Evolutionary conservation across 1,140 invertebrate species (phyloP), one percentile per base, ranked within the genome.

Genomic region (Halyomorpha halys): DNA sequence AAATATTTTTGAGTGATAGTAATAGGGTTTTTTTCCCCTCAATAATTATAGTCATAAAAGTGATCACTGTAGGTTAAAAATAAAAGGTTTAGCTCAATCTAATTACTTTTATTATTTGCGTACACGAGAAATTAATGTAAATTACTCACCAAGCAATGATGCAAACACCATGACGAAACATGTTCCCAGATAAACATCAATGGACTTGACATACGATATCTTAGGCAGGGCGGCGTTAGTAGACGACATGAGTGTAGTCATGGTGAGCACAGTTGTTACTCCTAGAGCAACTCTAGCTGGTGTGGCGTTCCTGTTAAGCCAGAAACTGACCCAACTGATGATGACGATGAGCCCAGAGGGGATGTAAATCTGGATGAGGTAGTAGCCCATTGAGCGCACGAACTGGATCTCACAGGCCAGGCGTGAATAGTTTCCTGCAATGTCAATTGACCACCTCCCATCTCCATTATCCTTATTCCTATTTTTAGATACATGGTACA

Each of bases 361-460:
- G 79, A 98, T 96, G 82, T 98, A 98, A 77, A 98, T 98, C 81
- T 98, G 96, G 80, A 98, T 98, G 72, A 98, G 82, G 82, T 98
- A 98, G 83, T 98, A 98, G 72, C 95, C 95, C 89, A 98, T 94
- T 72, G 92, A 96, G 68, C 95, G 86, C 66, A 94, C 92, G 79
- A 98, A 95, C 78, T 96, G 92, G 76, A 98, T 95, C 81, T 97
- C 91, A 79, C 92, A 95, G 66, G 93, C 91, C 82, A 98, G 80
- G 73, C 95, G 85, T 71, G 94, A 97, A 79, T 98, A 98, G 80
- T 98, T 97, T 81, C 95, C 94, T 97, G 80, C 71, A 77, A 78
- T 53, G 13, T 47, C n/a, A 47, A 23, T 47, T 15, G 3, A 45
- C 23, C 23, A 39, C 39, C 23, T 47, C 19, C n/a, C 39, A 11